Conservation (phyloP, 2,888 invertebrate species). For the Drosophila nr. perissopoda region DNA sequence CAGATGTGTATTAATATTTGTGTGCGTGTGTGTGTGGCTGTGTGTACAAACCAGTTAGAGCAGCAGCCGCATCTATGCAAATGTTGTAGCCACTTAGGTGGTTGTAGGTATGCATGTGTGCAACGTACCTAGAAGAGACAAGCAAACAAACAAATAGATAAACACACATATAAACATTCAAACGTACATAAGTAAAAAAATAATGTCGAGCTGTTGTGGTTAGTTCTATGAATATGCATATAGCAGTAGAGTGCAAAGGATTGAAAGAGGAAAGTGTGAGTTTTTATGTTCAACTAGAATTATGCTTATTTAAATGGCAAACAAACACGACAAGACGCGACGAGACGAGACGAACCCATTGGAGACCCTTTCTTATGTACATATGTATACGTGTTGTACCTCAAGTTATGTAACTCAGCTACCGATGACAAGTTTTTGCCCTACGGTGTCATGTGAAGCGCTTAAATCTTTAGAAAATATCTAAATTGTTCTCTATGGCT, state of each 20-base stretch:
- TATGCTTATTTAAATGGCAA: conserved; percentile 77
- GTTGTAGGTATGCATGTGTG: conserved; percentile 27
- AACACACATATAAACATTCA: conserved; percentile 40
- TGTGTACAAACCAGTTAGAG: conserved; percentile 45
- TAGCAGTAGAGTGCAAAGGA: conserved; percentile 17
- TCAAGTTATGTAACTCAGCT: conserved; percentile 49
- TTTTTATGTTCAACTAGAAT: conserved; percentile 45
- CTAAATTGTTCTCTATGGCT: conserved; percentile 77
- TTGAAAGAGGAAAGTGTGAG: conserved; percentile 34
- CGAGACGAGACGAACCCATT: background rate
- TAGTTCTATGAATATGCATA: conserved; percentile 71
- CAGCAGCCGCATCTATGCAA: conserved; percentile 36
- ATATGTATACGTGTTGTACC: conserved; percentile 31
- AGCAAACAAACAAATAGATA: conserved; percentile 51
- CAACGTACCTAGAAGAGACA: conserved; percentile 66
- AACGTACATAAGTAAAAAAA: conserved; percentile 53
- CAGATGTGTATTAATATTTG: background rate
- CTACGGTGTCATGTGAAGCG: conserved; percentile 55
- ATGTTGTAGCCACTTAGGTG: conserved; percentile 44
- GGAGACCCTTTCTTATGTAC: background rate
- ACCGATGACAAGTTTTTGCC: conserved; percentile 69
- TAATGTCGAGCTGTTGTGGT: conserved; percentile 65
- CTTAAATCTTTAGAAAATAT: conserved; percentile 77
- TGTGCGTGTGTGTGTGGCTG: conserved; percentile 13
- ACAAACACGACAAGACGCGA: conserved; percentile 49